phyloP scores from a whole-genome alignment of 1,140 invertebrate genomes.

The Pollicipes pollicipes region DNA sequence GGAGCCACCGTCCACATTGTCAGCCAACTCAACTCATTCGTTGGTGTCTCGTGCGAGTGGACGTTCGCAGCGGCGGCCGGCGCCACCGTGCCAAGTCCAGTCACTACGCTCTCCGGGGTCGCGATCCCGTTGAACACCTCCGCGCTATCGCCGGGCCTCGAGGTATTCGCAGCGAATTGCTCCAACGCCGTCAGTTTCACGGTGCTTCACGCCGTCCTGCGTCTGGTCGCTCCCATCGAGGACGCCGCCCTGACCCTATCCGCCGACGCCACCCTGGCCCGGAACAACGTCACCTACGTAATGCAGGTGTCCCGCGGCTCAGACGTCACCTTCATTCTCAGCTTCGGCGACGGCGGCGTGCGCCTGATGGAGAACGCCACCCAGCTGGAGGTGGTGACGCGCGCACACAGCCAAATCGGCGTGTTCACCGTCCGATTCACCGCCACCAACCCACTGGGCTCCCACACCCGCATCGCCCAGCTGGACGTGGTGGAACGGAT shows the following conservation, averaged over 20 bases:
- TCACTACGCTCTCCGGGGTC: not conserved
- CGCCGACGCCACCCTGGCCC: constrained; percentile 2
- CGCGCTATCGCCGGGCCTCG: not conserved
- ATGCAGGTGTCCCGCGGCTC: constrained; percentile 7
- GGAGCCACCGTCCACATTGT: not conserved
- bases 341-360: constrained; percentile 9
- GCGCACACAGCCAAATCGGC: constrained; percentile 4
- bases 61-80: not conserved
- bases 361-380: not conserved
- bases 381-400: not conserved
- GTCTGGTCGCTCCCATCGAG: not conserved
- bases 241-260: not conserved
- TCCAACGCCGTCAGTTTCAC: not conserved
- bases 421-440: constrained; percentile 9
- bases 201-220: not conserved
- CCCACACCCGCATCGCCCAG: not conserved
- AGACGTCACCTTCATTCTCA: constrained; percentile 9
- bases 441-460: constrained; percentile 7
- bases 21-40: not conserved
- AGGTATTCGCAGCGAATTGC: not conserved
- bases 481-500: constrained; percentile 8
- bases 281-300: not conserved
- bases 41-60: not conserved
- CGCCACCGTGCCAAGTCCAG: not conserved
- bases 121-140: not conserved